Conservation (phyloP, 2,113 vertebrate genomes). For the Engraulis encrasicolus region DNA sequence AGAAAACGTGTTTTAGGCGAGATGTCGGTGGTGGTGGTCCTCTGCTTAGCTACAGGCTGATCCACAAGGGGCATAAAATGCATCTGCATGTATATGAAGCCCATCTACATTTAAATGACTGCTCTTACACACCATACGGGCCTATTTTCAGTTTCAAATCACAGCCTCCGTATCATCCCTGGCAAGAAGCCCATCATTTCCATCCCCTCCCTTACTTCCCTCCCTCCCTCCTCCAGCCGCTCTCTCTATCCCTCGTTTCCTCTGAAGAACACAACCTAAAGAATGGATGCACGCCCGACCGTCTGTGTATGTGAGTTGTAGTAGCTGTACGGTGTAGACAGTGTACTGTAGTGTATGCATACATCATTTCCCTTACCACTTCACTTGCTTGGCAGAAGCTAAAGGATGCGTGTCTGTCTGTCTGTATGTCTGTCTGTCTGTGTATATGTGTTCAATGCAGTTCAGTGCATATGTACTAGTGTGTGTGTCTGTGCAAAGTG, state of each 20-base stretch:
- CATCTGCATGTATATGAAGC: conserved; percentile 13
- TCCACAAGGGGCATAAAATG: background rate
- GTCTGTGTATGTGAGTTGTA: too few species aligned
- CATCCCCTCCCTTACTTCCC: too few species aligned
- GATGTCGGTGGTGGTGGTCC: background rate
- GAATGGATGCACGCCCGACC: background rate
- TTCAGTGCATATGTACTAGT: background rate
- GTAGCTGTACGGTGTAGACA: too few species aligned
- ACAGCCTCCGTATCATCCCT: background rate
- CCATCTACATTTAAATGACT: conserved; percentile 7
- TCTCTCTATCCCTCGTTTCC: too few species aligned
- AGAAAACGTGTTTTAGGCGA: background rate
- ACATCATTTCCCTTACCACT: too few species aligned
- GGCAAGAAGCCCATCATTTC: background rate
- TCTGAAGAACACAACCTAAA: background rate
- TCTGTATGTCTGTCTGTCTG: too few species aligned
- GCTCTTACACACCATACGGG: background rate
- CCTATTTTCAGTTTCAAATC: background rate
- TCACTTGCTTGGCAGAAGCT: too few species aligned
- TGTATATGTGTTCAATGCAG: too few species aligned
- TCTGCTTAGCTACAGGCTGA: background rate
- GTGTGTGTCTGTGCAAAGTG: too few species aligned
- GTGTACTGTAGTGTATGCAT: too few species aligned
- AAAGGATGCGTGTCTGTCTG: too few species aligned
- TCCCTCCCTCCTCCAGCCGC: too few species aligned